phyloP scores from a whole-genome alignment of 2,797 vertebrate genomes.

The Sebastes cheni region DNA sequence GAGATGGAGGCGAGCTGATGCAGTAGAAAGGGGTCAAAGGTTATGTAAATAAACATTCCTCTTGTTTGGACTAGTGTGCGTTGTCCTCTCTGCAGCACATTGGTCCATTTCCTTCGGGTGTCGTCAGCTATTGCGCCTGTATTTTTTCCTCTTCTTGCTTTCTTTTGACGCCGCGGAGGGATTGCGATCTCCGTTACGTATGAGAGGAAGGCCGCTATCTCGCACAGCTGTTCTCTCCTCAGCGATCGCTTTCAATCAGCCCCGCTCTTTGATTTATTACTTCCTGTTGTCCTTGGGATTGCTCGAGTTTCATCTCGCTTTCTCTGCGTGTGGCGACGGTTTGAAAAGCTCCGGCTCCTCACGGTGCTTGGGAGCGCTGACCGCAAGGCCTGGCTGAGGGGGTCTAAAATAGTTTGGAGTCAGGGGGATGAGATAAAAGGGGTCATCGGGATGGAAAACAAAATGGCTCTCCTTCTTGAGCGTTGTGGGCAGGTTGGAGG shows the following conservation, averaged over 20 bases:
- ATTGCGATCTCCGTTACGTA: conserved; percentile 45
- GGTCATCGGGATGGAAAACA: conserved; percentile 42
- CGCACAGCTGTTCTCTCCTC: conserved; percentile 64
- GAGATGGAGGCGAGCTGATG: conserved; percentile 5
- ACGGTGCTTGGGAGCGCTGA: conserved; percentile 47
- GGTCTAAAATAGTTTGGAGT: conserved; percentile 49
- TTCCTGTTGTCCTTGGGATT: conserved; percentile 66
- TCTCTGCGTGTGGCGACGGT: background rate
- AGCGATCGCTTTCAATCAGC: conserved; percentile 49
- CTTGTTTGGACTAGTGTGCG: conserved; percentile 46
- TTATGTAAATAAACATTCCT: conserved; percentile 61
- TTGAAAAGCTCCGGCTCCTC: conserved; percentile 14
- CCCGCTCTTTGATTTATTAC: conserved; percentile 62
- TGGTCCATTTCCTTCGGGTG: conserved; percentile 56
- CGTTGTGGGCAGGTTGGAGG: conserved; percentile 35
- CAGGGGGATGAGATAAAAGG: conserved; percentile 45
- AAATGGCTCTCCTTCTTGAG: conserved; percentile 32
- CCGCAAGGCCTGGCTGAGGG: conserved; percentile 31
- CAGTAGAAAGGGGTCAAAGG: conserved; percentile 25
- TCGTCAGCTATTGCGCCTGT: conserved; percentile 37
- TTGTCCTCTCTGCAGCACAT: conserved; percentile 45
- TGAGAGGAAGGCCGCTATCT: conserved; percentile 11
- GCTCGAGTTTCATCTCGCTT: conserved; percentile 13
- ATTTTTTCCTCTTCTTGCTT: conserved; percentile 20
- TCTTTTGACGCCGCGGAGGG: conserved; percentile 50